These are phyloP conservation scores for Dicycla oo DNA, from an alignment of 2,888 invertebrate species.

Conservation along the genomic window DNA sequence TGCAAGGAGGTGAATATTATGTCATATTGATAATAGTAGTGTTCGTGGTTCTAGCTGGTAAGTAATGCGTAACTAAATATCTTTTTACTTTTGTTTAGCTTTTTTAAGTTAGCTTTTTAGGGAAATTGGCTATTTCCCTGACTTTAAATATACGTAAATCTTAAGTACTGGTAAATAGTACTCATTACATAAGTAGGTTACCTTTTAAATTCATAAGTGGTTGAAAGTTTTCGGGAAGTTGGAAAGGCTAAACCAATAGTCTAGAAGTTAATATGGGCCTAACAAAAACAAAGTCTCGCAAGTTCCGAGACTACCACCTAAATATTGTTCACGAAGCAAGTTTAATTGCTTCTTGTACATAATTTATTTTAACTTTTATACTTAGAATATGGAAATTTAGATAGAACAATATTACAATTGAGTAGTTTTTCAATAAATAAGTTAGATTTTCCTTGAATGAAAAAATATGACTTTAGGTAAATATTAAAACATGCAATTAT, in stretches of 20 bases:
- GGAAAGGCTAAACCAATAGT: constrained; percentile 8
- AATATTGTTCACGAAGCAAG: constrained; percentile 47
- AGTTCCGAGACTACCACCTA: constrained; percentile 17
- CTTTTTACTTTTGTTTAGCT: too few species aligned
- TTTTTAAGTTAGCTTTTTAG: neutral
- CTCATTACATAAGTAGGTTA: neutral
- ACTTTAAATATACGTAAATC: neutral
- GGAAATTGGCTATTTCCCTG: neutral
- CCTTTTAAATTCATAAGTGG: neutral
- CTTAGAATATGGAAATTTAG: neutral
- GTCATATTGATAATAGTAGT: neutral
- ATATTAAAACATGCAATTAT: too few species aligned
- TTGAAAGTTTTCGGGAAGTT: constrained; percentile 7
- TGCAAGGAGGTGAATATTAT: constrained; percentile 62
- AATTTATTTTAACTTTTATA: constrained; percentile 14
- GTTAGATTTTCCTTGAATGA: neutral
- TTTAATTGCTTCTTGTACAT: constrained; percentile 42
- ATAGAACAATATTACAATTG: neutral
- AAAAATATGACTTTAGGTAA: neutral
- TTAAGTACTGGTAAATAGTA: neutral
- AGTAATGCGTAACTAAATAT: neutral
- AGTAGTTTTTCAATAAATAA: neutral
- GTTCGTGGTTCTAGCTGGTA: neutral
- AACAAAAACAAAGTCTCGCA: constrained; percentile 35
- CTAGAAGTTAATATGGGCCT: constrained; percentile 32